These are phyloP conservation scores for Apaloderma vittatum DNA, from an alignment of 2,113 vertebrate genomes.

Conservation along the genomic window DNA sequence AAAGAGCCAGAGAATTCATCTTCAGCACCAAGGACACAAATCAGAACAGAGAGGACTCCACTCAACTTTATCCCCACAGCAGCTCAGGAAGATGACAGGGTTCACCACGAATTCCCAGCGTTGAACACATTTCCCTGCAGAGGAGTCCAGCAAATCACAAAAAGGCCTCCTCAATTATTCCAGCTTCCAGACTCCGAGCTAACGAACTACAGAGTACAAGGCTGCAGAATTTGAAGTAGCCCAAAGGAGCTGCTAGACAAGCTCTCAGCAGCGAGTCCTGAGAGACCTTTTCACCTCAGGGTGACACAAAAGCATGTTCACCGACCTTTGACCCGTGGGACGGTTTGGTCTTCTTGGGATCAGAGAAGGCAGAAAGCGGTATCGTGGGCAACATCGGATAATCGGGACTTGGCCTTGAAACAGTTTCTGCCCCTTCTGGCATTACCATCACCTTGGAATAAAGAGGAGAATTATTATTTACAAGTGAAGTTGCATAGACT, in stretches of 20 bases:
- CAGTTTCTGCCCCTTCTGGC: conserved; percentile 93
- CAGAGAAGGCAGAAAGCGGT: conserved; percentile 97
- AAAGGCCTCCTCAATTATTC: background rate
- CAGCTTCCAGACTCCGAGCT: background rate
- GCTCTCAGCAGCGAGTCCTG: background rate
- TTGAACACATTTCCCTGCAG: background rate
- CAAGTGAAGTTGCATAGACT: background rate
- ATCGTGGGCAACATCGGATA: conserved; percentile 98
- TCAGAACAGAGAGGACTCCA: background rate
- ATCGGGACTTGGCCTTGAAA: conserved; percentile 95
- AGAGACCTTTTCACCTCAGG: conserved; percentile 15
- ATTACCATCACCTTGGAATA: conserved; percentile 93
- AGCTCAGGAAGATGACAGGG: background rate
- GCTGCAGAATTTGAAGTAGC: background rate
- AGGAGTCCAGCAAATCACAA: background rate
- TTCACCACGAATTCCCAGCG: background rate
- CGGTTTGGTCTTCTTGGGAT: conserved; percentile 97
- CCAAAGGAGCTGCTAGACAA: conserved; percentile 6
- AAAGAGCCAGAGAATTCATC: background rate
- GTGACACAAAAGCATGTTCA: conserved; percentile 52
- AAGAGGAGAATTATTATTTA: conserved; percentile 66
- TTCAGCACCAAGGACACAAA: background rate
- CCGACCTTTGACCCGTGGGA: conserved; percentile 97
- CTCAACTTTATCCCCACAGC: background rate
- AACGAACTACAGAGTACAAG: background rate